phyloP scores from a whole-genome alignment of 2,113 vertebrate species.

The Nesogale talazaci region DNA sequence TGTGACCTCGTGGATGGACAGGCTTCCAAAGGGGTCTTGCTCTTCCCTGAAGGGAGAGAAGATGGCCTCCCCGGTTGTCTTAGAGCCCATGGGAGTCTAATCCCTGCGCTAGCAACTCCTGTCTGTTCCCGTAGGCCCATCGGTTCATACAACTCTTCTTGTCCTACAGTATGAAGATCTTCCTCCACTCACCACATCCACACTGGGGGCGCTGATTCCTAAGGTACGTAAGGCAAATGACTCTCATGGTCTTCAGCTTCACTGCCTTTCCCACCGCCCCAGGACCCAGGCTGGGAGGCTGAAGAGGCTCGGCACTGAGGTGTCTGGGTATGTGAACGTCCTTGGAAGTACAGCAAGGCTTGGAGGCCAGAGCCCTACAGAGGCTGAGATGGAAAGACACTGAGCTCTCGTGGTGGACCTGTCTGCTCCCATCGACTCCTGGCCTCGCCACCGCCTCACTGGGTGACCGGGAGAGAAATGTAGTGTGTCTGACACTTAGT shows the following conservation, averaged over 20 bases:
- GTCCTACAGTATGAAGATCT: conserved; percentile 82
- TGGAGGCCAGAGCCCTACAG: not conserved
- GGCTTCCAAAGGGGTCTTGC: not conserved
- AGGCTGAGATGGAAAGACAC: not conserved
- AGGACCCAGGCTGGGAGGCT: not conserved
- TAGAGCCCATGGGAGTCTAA: not conserved
- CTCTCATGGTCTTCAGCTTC: not conserved
- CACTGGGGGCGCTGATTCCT: conserved; percentile 83
- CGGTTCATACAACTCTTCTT: not conserved
- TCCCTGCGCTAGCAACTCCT: not conserved
- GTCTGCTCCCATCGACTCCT: not conserved
- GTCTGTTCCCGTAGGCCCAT: not conserved
- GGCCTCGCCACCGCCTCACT: not conserved
- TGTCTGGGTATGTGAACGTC: not conserved
- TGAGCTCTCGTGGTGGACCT: not conserved
- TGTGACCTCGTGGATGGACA: not conserved
- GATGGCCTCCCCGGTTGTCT: rapidly evolving
- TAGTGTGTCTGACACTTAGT: conserved; percentile 3
- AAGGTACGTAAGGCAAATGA: conserved; percentile 61
- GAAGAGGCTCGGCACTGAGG: too few relatives aligned
- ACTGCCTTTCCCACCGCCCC: too few relatives aligned
- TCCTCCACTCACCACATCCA: conserved; percentile 80
- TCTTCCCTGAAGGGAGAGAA: not conserved
- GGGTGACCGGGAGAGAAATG: not conserved
- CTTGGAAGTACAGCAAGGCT: too few relatives aligned